A percentile compares a stretch with the other conserved stretches of the same genome.
These are phyloP conservation scores for Diphyllodes magnificus DNA, from an alignment of 2,113 vertebrate species.

Conservation along the genomic window DNA sequence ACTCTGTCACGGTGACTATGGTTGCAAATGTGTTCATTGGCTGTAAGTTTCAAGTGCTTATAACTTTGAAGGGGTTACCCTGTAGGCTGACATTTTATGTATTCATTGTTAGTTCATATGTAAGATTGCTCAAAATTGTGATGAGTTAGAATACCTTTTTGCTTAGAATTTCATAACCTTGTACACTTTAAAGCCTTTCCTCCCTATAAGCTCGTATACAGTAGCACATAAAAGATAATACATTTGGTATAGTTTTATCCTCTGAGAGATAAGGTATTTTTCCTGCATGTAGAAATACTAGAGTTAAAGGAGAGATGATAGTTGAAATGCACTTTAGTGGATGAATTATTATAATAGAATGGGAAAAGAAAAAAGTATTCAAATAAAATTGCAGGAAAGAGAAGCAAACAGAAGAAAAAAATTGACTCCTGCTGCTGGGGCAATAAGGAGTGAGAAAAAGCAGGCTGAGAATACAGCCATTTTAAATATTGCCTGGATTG, in stretches of 20 bases:
- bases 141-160: not conserved
- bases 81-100: not conserved
- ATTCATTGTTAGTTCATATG: not conserved
- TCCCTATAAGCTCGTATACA: not conserved
- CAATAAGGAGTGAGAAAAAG: not conserved
- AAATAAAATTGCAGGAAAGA: not conserved
- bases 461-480: not conserved
- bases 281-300: not conserved
- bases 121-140: not conserved
- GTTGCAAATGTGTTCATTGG: not conserved
- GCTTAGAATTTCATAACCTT: not conserved
- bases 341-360: not conserved
- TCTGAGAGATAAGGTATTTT: not conserved
- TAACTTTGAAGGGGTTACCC: not conserved
- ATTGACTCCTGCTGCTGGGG: fast-evolving
- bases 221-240: not conserved
- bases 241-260: not conserved
- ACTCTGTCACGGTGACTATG: not conserved
- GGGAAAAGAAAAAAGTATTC: not conserved
- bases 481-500: not conserved
- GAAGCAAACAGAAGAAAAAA: not conserved
- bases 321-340: not conserved
- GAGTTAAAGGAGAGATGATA: not conserved
- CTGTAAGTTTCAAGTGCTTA: not conserved
- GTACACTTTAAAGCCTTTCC: not conserved